Percentiles rank a stretch among this genome's conserved stretches.
phyloP scores from a whole-genome alignment of 2,113 vertebrate species.

The Toxotes jaculatrix region DNA sequence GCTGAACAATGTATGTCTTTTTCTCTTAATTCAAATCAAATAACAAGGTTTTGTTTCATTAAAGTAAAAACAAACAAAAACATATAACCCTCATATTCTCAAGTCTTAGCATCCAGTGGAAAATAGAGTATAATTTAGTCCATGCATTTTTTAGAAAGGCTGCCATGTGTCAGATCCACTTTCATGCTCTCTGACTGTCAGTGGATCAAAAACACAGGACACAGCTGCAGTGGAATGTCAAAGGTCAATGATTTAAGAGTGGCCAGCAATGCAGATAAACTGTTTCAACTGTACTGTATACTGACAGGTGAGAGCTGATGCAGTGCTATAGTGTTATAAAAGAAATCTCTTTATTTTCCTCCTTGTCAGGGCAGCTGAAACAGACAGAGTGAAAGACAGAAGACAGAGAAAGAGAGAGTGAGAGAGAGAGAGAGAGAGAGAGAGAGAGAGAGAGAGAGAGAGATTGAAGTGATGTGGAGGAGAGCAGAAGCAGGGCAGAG shows the following conservation, averaged over 20 bases:
- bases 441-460: conserved; percentile 34
- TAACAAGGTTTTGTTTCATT: conserved; percentile 47
- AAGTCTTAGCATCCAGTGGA: conserved; percentile 36
- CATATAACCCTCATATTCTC: conserved; percentile 37
- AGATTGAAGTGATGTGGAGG: conserved; percentile 34
- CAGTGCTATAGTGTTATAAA: conserved; percentile 22
- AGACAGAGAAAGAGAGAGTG: conserved; percentile 16
- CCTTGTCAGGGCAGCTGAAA: conserved; percentile 15
- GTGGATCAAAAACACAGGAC: conserved; percentile 39
- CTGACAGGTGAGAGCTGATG: conserved; percentile 38
- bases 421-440: conserved; percentile 17
- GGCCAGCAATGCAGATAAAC: conserved; percentile 38
- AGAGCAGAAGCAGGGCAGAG: conserved; percentile 62
- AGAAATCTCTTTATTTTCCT: conserved; percentile 29
- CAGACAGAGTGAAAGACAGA: conserved; percentile 37
- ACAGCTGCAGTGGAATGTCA: conserved; percentile 50
- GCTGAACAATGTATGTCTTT: conserved; percentile 7
- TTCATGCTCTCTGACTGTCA: conserved; percentile 31
- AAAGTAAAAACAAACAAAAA: conserved; percentile 47
- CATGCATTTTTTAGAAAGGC: conserved; percentile 65
- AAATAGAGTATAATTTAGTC: conserved; percentile 46
- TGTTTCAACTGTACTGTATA: conserved; percentile 15
- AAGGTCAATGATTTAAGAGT: conserved; percentile 36
- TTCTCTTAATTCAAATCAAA: conserved; percentile 15
- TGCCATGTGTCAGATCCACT: conserved; percentile 40